These are phyloP conservation scores for Trichopoda pennipes DNA, from an alignment of 2,888 invertebrate genomes.

Conservation along the genomic window DNA sequence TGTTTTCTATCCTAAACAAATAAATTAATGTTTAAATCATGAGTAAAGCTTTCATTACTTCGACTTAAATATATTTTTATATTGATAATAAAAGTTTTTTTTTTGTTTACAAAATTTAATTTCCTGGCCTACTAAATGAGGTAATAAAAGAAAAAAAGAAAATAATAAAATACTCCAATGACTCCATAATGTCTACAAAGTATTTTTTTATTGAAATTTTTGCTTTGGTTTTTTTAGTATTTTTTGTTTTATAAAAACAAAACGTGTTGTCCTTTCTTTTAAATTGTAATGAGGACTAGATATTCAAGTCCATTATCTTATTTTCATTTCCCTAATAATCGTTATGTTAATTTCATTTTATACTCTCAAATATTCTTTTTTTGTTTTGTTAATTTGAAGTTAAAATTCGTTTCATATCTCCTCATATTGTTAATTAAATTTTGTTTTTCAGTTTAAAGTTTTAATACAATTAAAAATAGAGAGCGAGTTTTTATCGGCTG, in stretches of 20 bases:
- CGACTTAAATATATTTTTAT: neutral
- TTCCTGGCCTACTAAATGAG: neutral
- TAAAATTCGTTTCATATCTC: constrained; percentile 30
- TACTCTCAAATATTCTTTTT: constrained; percentile 4
- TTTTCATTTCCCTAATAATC: constrained; percentile 55
- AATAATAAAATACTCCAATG: constrained; percentile 34
- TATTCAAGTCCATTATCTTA: constrained; percentile 51
- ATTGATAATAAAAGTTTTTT: neutral
- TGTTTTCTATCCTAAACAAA: too few species aligned
- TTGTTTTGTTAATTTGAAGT: constrained; percentile 17
- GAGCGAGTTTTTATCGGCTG: constrained; percentile 54
- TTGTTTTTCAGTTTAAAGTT: constrained; percentile 54
- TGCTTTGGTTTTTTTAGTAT: constrained; percentile 32
- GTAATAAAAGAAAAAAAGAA: constrained; percentile 16
- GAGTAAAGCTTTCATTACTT: too few species aligned
- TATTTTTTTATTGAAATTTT: constrained; percentile 53
- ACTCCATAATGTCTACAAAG: constrained; percentile 63
- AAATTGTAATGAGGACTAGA: constrained; percentile 29
- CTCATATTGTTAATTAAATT: constrained; percentile 64
- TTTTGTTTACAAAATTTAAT: constrained; percentile 3
- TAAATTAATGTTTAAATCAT: too few species aligned
- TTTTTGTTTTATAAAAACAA: constrained; percentile 3
- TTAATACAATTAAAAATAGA: constrained; percentile 55
- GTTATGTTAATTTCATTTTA: constrained; percentile 60
- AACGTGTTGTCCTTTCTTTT: constrained; percentile 57